Percentiles rank a stretch among this genome's conserved stretches.
Evolutionary conservation across 2,888 invertebrate genomes (phyloP).

Genomic region (Lomographa bimaculata): DNA sequence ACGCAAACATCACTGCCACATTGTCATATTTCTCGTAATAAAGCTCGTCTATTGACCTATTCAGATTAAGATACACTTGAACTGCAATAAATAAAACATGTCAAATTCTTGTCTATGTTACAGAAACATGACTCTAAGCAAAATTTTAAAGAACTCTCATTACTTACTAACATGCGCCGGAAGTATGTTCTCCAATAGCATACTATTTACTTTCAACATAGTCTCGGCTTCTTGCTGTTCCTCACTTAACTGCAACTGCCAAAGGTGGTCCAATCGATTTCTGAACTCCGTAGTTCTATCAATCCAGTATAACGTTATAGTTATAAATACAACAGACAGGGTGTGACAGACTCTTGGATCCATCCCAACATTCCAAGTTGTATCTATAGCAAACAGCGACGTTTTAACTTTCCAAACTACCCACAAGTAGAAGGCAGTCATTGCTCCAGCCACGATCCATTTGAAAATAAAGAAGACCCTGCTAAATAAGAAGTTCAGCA

Average conservation of each 20-base stretch:
- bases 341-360: slow-evolving; percentile 88
- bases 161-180: slow-evolving; percentile 94
- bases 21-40: slow-evolving; percentile 95
- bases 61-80: slow-evolving; percentile 89
- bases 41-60: slow-evolving; percentile 88
- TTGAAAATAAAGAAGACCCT: slow-evolving; percentile 93
- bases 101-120: too few species aligned
- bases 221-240: slow-evolving; percentile 94
- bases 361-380: slow-evolving; percentile 88
- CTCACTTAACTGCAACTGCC: slow-evolving; percentile 86
- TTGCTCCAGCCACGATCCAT: slow-evolving; percentile 86
- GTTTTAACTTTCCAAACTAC: slow-evolving; percentile 86
- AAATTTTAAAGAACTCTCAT: too few species aligned
- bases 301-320: slow-evolving; percentile 91
- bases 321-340: slow-evolving; percentile 88
- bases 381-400: slow-evolving; percentile 81
- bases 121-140: too few species aligned
- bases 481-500: slow-evolving; percentile 92
- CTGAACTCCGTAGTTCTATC: slow-evolving; percentile 96
- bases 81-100: slow-evolving; percentile 81
- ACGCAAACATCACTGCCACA: slow-evolving; percentile 98
- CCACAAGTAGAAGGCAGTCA: slow-evolving; percentile 86
- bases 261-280: slow-evolving; percentile 92
- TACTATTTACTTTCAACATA: slow-evolving; percentile 94
- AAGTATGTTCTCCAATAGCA: slow-evolving; percentile 95